These are phyloP conservation scores for Xenentodon cancila DNA, from an alignment of 2,797 vertebrate species.

Conservation along the genomic window DNA sequence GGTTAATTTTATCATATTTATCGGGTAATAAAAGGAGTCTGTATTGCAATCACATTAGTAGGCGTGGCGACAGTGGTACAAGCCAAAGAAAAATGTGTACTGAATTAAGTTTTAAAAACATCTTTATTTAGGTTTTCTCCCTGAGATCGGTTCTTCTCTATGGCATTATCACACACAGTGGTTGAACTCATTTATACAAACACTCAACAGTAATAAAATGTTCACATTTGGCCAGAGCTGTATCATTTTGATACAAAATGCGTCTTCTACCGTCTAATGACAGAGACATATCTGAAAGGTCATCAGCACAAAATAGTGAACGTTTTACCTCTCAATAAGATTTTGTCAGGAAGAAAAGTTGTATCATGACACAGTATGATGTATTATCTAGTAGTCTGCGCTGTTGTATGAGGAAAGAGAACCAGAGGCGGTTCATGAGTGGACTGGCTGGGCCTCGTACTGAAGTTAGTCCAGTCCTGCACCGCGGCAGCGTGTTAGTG, in stretches of 20 bases:
- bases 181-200: not conserved
- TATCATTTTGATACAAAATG: not conserved
- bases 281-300: not conserved
- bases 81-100: not conserved
- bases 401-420: not conserved
- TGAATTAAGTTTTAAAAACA: slow-evolving; percentile 19
- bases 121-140: slow-evolving; percentile 38
- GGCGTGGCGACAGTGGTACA: no score
- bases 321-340: not conserved
- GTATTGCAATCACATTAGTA: no score
- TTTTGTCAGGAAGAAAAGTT: not conserved
- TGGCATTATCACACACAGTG: slow-evolving; percentile 7
- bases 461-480: no score
- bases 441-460: not conserved
- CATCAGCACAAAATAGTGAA: not conserved
- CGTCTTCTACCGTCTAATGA: no score
- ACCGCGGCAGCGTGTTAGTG: no score
- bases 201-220: not conserved
- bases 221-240: not conserved
- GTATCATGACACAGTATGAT: not conserved
- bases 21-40: no score
- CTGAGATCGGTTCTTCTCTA: slow-evolving; percentile 30
- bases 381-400: not conserved
- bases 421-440: slow-evolving; percentile 5
- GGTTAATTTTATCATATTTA: no score